These are phyloP conservation scores for Clostera curtula DNA, from an alignment of 2,888 invertebrate genomes.

Conservation along the genomic window DNA sequence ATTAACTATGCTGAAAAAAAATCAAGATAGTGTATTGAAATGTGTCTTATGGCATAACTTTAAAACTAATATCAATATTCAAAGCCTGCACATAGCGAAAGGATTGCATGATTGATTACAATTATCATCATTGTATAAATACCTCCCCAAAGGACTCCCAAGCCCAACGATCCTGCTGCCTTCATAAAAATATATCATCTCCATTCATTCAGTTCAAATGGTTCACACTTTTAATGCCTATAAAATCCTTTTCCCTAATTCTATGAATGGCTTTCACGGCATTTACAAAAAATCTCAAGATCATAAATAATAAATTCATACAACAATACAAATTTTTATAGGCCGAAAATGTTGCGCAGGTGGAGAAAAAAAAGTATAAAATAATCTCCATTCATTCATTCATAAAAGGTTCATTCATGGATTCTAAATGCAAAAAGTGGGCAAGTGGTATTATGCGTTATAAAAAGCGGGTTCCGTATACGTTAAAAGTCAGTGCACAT, in stretches of 20 bases:
- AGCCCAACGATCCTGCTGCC: too few relatives aligned
- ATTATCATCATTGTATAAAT: too few relatives aligned
- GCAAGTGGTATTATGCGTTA: conserved; percentile 24
- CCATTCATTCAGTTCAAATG: conserved; percentile 13
- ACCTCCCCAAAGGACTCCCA: too few relatives aligned
- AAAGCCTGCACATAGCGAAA: too few relatives aligned
- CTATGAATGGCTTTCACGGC: conserved; percentile 16
- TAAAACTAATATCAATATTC: too few relatives aligned
- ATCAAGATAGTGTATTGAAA: too few relatives aligned
- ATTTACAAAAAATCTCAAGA: conserved; percentile 30
- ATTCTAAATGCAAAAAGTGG: conserved; percentile 39
- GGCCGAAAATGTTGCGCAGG: conserved; percentile 47
- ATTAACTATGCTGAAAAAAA: too few relatives aligned
- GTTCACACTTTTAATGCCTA: conserved; percentile 17
- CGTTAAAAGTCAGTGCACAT: too few relatives aligned
- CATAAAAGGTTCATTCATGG: conserved; percentile 48
- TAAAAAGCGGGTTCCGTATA: too few relatives aligned
- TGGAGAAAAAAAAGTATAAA: conserved; percentile 42
- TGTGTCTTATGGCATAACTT: too few relatives aligned
- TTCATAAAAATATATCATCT: conserved; percentile 5
- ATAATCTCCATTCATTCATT: conserved; percentile 47
- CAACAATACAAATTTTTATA: conserved; percentile 70
- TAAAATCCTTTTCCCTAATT: conserved; percentile 14
- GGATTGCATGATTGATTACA: too few relatives aligned
- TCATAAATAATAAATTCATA: conserved; percentile 58